These are phyloP conservation scores for Pseudococcus jackbeardsleyi DNA, from an alignment of 2,888 invertebrate species.

Conservation along the genomic window DNA sequence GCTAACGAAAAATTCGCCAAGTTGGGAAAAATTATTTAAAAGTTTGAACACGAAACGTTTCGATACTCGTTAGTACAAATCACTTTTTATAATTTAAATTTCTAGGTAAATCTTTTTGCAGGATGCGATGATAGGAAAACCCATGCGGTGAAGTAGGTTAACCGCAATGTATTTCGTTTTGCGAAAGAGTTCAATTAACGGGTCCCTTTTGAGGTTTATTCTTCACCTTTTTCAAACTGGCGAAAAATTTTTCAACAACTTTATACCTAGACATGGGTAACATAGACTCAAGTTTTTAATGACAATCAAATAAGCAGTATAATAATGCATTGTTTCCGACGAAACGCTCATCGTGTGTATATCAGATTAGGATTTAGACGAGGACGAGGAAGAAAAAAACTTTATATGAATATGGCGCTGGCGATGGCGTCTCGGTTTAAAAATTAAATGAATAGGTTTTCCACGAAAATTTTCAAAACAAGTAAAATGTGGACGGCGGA, in stretches of 20 bases:
- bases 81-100: conserved; percentile 32
- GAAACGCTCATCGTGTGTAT: not conserved
- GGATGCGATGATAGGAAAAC: not conserved
- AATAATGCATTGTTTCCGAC: not conserved
- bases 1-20: conserved; percentile 19
- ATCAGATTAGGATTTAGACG: not conserved
- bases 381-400: too few species aligned
- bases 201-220: conserved; percentile 16
- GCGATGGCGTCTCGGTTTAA: too few species aligned
- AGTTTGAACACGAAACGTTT: conserved; percentile 11
- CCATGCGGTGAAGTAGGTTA: not conserved
- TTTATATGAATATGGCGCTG: too few species aligned
- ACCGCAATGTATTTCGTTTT: not conserved
- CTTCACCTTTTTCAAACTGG: not conserved
- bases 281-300: not conserved
- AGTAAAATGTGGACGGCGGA: too few species aligned
- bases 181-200: conserved; percentile 19
- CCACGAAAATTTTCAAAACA: too few species aligned
- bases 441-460: too few species aligned
- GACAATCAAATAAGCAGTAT: not conserved
- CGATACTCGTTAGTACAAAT: conserved; percentile 23
- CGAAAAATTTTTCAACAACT: not conserved
- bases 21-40: conserved; percentile 19
- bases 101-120: not conserved
- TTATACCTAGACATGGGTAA: not conserved